These are phyloP conservation scores for Andinoacara biseriatus DNA, from an alignment of 2,113 vertebrate species.

Conservation along the genomic window DNA sequence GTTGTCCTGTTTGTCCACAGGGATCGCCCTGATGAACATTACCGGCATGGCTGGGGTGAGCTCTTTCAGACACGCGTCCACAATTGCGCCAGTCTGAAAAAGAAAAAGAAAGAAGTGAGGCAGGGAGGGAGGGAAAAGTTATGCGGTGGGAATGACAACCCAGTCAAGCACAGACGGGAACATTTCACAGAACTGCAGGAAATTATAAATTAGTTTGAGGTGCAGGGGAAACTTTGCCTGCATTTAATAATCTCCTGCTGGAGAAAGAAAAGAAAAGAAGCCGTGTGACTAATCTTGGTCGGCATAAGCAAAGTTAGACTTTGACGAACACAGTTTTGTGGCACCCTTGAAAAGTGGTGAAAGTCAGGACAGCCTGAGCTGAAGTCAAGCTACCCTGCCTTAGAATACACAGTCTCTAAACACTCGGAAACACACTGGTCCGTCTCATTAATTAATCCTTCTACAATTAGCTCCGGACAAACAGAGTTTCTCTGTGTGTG, in stretches of 20 bases:
- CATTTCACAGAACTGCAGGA: conserved; percentile 10
- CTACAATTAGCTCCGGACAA: conserved; percentile 65
- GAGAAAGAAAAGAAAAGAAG: neutral
- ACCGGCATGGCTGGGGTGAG: conserved; percentile 90
- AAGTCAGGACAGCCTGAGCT: conserved; percentile 63
- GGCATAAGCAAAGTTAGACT: neutral
- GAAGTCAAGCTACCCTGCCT: conserved; percentile 54
- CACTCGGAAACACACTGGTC: conserved; percentile 50
- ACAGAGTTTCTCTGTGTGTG: conserved; percentile 61
- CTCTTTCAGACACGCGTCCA: conserved; percentile 89
- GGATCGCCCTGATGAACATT: conserved; percentile 89
- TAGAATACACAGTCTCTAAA: conserved; percentile 43
- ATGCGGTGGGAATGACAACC: neutral
- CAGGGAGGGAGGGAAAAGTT: neutral
- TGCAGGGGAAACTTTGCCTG: neutral
- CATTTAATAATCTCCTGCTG: conserved; percentile 12
- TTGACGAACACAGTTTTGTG: neutral
- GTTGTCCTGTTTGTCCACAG: conserved; percentile 86
- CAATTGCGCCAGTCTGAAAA: conserved; percentile 83
- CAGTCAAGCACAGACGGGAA: conserved; percentile 31
- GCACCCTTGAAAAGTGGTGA: conserved; percentile 66
- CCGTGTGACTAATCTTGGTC: conserved; percentile 28
- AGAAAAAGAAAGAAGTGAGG: neutral
- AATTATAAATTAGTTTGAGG: conserved; percentile 26
- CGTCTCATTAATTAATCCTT: conserved; percentile 75